These are phyloP conservation scores for Maniola hyperantus DNA, from an alignment of 2,888 invertebrate genomes.

Conservation along the genomic window DNA sequence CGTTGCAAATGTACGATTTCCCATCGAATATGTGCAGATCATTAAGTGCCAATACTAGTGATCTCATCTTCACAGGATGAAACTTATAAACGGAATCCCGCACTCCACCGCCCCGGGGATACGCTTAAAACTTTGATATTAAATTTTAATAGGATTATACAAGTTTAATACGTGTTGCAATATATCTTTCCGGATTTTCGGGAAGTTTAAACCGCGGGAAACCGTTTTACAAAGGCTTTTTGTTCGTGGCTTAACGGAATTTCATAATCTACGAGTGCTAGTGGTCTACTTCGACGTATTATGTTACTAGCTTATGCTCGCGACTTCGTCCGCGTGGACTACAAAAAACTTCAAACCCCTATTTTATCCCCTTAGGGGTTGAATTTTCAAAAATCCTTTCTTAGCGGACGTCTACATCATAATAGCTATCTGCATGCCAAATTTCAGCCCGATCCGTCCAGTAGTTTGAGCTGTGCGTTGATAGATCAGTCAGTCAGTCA, in stretches of 20 bases:
- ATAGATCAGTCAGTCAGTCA: no score
- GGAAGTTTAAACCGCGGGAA: constrained; percentile 9
- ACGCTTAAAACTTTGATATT: constrained; percentile 27
- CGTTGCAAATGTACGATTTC: no score
- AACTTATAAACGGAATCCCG: background rate
- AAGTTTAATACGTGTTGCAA: constrained; percentile 19
- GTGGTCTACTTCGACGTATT: no score
- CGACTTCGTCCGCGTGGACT: no score
- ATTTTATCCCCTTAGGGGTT: no score
- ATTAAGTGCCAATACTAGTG: background rate
- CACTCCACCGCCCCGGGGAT: constrained; percentile 1
- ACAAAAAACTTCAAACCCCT: no score
- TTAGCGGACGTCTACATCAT: no score
- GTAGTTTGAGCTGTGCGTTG: no score
- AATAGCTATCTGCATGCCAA: no score
- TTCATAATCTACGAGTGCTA: background rate
- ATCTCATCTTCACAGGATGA: background rate
- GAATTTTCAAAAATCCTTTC: no score
- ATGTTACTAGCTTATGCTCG: no score
- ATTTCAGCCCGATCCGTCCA: no score
- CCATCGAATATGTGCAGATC: background rate
- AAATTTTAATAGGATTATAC: constrained; percentile 27
- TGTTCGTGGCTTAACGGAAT: constrained; percentile 10
- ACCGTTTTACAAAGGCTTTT: constrained; percentile 18
- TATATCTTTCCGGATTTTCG: constrained; percentile 16